Conservation (phyloP, 2,113 vertebrate species). For the Cavia aperea region DNA sequence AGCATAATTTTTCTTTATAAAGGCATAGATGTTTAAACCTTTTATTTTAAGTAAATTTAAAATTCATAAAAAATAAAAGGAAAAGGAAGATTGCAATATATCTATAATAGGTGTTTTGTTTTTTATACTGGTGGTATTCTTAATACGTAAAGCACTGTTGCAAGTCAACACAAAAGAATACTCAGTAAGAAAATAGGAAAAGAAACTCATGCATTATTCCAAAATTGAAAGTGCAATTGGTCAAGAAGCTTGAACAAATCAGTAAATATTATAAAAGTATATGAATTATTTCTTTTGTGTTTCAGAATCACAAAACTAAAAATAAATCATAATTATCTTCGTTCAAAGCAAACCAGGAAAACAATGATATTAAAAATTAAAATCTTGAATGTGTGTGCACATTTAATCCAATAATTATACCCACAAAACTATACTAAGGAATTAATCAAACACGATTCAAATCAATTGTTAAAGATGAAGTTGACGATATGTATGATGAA, state of each 20-base stretch:
- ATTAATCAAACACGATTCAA: neutral
- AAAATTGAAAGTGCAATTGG: neutral
- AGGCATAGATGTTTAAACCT: neutral
- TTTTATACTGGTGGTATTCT: neutral
- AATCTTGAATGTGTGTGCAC: neutral
- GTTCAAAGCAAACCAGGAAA: neutral
- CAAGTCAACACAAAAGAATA: neutral
- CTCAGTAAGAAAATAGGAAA: neutral
- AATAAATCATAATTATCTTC: neutral
- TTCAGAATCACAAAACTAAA: neutral
- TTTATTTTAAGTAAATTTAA: neutral
- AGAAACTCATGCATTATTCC: neutral
- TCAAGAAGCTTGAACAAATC: neutral
- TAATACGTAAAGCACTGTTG: neutral
- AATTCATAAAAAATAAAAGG: neutral
- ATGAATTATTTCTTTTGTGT: neutral
- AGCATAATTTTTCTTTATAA: neutral
- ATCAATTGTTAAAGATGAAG: slow-evolving; percentile 6
- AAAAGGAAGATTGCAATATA: neutral
- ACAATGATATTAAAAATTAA: slow-evolving; percentile 11
- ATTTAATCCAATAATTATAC: neutral
- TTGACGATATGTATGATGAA: neutral
- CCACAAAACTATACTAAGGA: neutral
- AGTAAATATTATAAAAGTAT: neutral
- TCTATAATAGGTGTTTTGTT: neutral